Evolutionary conservation across 2,888 invertebrate species (phyloP), one percentile per base, ranked within the genome.

Genomic region (Cerceris ruficornis): DNA sequence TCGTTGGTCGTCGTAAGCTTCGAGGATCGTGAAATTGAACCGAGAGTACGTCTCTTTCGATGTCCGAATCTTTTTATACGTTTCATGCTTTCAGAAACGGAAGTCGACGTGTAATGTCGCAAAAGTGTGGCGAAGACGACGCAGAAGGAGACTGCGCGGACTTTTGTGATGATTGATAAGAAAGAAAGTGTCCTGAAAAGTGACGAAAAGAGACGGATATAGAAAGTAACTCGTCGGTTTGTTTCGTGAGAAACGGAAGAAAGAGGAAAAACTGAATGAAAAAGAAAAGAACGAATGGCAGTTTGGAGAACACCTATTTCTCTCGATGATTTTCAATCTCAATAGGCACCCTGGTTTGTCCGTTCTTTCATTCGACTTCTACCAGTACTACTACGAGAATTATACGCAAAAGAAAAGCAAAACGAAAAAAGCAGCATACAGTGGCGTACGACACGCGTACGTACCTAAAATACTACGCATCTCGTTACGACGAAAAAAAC

Each of bases 401-500:
- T 28, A 28, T 28, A 28, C 28, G 28, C 28, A 28, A 28, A 28
- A 28, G 28, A 28, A 28, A 28, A 28, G 28, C 28, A 28, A 28
- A 28, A 28, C 28, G 28, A 28, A 65, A 60, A 80, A 85, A 84
- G 85, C 77, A 85, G 76, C 85, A 88, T 82, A 88, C 83, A 86
- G 88, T 85, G 88, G 84, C 82, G 84, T 86, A 88, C 78, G 81
- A 88, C 85, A 89, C 88, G 89, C 90, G 91, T 91, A 91, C 91
- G 91, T 91, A 91, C 88, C 86, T 89, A 81, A 81, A 79, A 84
- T 87, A 86, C 89, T 90, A 91, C 91, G 90, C 88, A 91, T 91
- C 28, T 28, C 88, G 90, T 90, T 91, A 90, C 28, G 28, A 28
- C 4, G 28, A 28, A 28, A 88, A 85, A 88, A 87, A 88, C 88